Evolutionary conservation across 2,113 vertebrate genomes (phyloP).

Genomic region (Thermophis baileyi): DNA sequence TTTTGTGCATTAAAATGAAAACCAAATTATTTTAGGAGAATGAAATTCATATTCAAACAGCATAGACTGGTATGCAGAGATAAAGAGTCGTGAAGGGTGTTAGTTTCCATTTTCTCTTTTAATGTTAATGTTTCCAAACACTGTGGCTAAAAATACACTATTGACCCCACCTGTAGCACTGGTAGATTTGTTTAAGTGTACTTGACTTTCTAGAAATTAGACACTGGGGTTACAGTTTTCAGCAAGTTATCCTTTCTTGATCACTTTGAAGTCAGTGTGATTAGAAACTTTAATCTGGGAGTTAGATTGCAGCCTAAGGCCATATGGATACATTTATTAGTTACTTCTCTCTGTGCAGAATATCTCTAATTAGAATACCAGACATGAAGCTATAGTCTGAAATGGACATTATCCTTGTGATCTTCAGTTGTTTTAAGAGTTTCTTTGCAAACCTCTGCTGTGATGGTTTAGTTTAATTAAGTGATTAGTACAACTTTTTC

Average conservation of each 20-base stretch:
- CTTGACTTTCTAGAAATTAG: slow-evolving; percentile 22
- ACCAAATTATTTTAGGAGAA: neutral
- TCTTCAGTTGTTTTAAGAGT: slow-evolving; percentile 26
- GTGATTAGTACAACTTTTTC: neutral
- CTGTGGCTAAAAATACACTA: neutral
- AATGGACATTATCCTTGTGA: neutral
- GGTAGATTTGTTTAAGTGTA: neutral
- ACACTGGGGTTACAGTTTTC: neutral
- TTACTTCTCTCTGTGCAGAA: slow-evolving; percentile 8
- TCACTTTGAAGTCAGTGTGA: neutral
- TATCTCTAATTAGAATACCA: neutral
- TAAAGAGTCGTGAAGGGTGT: neutral
- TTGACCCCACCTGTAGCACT: too few species aligned
- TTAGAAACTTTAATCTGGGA: neutral
- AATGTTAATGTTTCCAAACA: neutral
- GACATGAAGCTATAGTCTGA: neutral
- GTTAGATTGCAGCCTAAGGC: neutral
- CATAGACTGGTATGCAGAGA: neutral
- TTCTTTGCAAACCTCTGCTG: neutral
- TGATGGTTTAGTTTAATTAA: neutral
- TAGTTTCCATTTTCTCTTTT: slow-evolving; percentile 34
- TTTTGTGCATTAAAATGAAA: neutral
- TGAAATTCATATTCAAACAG: neutral
- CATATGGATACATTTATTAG: neutral
- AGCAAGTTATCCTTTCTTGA: slow-evolving; percentile 32